These are phyloP conservation scores for Echeneis naucrates DNA, from an alignment of 2,797 vertebrate genomes.

Conservation along the genomic window DNA sequence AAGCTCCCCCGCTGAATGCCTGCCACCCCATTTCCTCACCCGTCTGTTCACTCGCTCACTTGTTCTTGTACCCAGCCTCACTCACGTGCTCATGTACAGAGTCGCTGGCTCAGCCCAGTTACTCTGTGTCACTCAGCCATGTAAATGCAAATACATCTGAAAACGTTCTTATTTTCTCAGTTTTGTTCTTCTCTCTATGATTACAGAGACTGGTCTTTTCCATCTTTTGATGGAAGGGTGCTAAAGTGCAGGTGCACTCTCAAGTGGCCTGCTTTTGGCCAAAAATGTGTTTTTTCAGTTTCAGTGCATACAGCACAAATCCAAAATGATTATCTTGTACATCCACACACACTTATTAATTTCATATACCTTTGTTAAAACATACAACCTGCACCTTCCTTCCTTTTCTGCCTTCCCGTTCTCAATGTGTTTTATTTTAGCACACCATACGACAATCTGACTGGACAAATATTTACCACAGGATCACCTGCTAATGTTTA, in stretches of 20 bases:
- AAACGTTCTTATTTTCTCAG: conserved; percentile 1
- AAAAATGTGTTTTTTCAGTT: conserved; percentile 13
- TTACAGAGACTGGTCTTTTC: conserved; percentile 12
- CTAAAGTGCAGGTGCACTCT: conserved; percentile 46
- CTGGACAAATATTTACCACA: not conserved
- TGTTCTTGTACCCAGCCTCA: conserved; percentile 44
- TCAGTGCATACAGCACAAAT: conserved; percentile 10
- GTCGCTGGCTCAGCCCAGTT: conserved; percentile 35
- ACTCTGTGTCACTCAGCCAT: conserved; percentile 24
- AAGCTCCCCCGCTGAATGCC: conserved; percentile 74
- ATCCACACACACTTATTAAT: too few species aligned
- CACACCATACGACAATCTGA: not conserved
- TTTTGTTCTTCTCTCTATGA: conserved; percentile 14
- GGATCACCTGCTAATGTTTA: not conserved
- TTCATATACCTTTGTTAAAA: not conserved
- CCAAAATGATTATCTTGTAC: not conserved
- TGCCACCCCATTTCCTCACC: conserved; percentile 70
- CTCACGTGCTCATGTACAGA: conserved; percentile 41
- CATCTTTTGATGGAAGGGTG: conserved; percentile 13
- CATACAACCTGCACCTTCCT: not conserved
- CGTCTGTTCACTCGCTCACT: conserved; percentile 60
- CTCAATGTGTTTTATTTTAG: not conserved
- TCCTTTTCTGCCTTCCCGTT: not conserved
- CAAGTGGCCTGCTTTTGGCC: not conserved
- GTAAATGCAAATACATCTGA: conserved; percentile 34